Evolutionary conservation across 2,113 vertebrate genomes (phyloP), one percentile per base, ranked within the genome.

Genomic region (Theristicus caerulescens): DNA sequence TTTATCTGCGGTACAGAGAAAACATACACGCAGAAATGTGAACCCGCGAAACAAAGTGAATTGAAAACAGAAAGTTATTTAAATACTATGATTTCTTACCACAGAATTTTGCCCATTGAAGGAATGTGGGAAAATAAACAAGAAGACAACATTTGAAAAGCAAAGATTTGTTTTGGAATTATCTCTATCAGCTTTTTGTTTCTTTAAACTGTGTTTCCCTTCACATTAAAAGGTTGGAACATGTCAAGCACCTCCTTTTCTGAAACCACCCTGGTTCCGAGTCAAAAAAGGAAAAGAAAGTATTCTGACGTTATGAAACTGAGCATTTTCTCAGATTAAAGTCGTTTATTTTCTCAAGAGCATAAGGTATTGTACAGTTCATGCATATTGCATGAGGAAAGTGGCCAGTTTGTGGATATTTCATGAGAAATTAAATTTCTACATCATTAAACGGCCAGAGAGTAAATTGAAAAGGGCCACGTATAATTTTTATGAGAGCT

Each of bases 331-430:
- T 80, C 36, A 44, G 42, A 86, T 86, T 82, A 69, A 95, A 94
- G 72, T 40, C 46, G 74, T 66, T 89, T 95, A 51, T 94, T 94
- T 95, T 89, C 77, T 96, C 81, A 85, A 42, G 66, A 94, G 70
- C 73, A 38, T 73, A 79, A 87, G 65, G 46, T 93, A 62, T 96
- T 82, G 76, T 71, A 16, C 49, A 86, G 72, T 57, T 72, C 86
- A 95, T 94, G 57, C 73, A 89, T 88, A 72, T 94, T 97, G 91
- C 54, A 95, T 89, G 57, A 94, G 89, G 38, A 72, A 94, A 87
- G 85, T 76, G 54, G 62, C 65, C 46, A 42, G 52, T 96, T 84
- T 89, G 80, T 95, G 73, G 94, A 46, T 95, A 69, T 97, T 95
- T 86, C 38, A 78, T 91, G 95, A 94, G 91, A 89, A 90, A 88